These are phyloP conservation scores for Babyrousa celebensis DNA, from an alignment of 2,797 vertebrate genomes.

Conservation along the genomic window DNA sequence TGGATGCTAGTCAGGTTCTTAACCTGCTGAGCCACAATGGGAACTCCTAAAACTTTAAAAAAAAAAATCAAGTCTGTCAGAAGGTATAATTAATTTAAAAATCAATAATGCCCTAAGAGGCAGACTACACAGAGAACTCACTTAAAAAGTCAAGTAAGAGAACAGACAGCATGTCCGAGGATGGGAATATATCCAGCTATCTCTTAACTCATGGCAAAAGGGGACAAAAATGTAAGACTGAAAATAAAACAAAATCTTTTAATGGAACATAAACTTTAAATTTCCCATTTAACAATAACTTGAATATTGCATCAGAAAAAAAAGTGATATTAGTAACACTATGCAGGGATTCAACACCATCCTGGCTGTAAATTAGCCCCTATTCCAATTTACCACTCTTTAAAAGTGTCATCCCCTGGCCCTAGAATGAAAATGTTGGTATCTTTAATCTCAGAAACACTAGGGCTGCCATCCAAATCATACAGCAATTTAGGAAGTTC, in stretches of 20 bases:
- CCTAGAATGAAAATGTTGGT: not conserved
- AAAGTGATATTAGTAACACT: not conserved
- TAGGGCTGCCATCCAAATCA: not conserved
- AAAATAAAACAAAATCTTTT: slow-evolving; percentile 41
- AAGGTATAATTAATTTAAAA: slow-evolving; percentile 10
- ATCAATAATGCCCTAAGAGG: not conserved
- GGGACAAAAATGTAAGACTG: not conserved
- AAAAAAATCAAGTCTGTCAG: not conserved
- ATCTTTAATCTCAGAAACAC: not conserved
- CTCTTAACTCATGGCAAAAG: not conserved
- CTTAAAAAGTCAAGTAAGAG: slow-evolving; percentile 19
- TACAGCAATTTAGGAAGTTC: not conserved
- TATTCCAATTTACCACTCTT: not conserved
- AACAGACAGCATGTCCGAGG: not conserved
- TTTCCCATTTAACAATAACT: not conserved
- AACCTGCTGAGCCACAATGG: too few relatives aligned
- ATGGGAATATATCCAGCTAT: not conserved
- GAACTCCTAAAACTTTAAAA: too few relatives aligned
- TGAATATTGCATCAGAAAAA: not conserved
- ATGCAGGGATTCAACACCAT: not conserved
- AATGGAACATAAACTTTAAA: slow-evolving; percentile 40
- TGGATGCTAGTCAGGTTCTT: too few relatives aligned
- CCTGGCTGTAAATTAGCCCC: not conserved
- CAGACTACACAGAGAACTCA: slow-evolving; percentile 26
- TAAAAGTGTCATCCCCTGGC: not conserved